phyloP scores from a whole-genome alignment of 2,888 invertebrate genomes.

The Amaurobius ferox region DNA sequence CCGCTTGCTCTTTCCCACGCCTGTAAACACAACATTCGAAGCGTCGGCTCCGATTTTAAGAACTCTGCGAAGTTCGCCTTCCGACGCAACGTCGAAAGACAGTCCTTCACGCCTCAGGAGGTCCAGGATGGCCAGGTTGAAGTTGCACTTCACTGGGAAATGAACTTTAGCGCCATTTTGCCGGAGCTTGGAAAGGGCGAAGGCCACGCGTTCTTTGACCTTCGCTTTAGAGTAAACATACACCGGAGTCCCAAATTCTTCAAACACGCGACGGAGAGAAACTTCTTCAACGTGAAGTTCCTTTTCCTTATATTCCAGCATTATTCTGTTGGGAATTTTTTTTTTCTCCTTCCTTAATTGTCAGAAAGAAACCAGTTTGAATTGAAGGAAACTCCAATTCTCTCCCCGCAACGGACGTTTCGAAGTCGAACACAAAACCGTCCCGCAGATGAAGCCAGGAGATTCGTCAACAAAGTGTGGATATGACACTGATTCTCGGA shows the following conservation, averaged over 20 bases:
- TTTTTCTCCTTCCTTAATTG: background rate
- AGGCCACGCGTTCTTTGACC: background rate
- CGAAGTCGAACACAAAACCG: background rate
- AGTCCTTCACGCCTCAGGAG: slow-evolving; percentile 74
- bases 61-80: slow-evolving; percentile 77
- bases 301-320: slow-evolving; percentile 2
- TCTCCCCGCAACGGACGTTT: background rate
- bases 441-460: background rate
- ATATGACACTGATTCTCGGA: no score
- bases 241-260: slow-evolving; percentile 17
- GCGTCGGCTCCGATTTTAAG: slow-evolving; percentile 72
- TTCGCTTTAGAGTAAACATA: slow-evolving; percentile 14
- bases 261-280: background rate
- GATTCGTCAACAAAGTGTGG: no score
- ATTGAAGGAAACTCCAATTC: background rate
- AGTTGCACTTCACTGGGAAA: slow-evolving; percentile 77
- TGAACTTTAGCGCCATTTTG: background rate
- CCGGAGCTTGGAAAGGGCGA: background rate
- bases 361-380: slow-evolving; percentile 20
- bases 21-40: slow-evolving; percentile 69
- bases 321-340: background rate
- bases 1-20: slow-evolving; percentile 77
- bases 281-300: background rate
- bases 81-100: slow-evolving; percentile 77
- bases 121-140: slow-evolving; percentile 76